phyloP scores from a whole-genome alignment of 2,797 vertebrate species.

The Chloroceryle inda region DNA sequence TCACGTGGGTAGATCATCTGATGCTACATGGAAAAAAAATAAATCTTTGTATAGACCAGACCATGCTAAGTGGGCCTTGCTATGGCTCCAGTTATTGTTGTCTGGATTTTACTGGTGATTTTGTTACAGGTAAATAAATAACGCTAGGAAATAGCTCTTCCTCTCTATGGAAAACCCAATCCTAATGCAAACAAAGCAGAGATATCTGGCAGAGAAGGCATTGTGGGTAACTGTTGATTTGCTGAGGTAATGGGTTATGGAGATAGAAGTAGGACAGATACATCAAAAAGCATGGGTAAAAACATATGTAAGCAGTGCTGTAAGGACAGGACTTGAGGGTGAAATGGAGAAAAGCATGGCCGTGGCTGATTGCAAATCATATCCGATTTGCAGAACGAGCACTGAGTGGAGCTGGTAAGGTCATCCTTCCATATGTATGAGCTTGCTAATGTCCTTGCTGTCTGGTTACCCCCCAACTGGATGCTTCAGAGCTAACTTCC shows the following conservation, averaged over 20 bases:
- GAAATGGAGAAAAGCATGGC: conserved; percentile 12
- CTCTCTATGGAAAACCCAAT: background rate
- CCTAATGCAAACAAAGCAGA: background rate
- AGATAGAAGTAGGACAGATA: background rate
- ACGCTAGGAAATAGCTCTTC: background rate
- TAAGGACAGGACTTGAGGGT: conserved; percentile 45
- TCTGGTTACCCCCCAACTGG: background rate
- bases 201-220: background rate
- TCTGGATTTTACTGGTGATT: background rate
- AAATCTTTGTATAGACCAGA: background rate
- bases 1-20: conserved; percentile 49
- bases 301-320: conserved; percentile 4
- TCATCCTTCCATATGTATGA: conserved; percentile 70
- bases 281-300: background rate
- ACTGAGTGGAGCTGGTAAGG: conserved; percentile 32
- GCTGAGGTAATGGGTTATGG: background rate
- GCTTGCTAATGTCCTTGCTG: background rate
- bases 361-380: conserved; percentile 44
- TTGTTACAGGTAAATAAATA: background rate
- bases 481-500: background rate
- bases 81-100: background rate
- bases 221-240: background rate
- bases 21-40: background rate
- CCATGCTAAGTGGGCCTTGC: background rate
- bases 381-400: conserved; percentile 8